These are phyloP conservation scores for Hoplodrina blanda DNA, from an alignment of 2,888 invertebrate genomes.

Conservation along the genomic window DNA sequence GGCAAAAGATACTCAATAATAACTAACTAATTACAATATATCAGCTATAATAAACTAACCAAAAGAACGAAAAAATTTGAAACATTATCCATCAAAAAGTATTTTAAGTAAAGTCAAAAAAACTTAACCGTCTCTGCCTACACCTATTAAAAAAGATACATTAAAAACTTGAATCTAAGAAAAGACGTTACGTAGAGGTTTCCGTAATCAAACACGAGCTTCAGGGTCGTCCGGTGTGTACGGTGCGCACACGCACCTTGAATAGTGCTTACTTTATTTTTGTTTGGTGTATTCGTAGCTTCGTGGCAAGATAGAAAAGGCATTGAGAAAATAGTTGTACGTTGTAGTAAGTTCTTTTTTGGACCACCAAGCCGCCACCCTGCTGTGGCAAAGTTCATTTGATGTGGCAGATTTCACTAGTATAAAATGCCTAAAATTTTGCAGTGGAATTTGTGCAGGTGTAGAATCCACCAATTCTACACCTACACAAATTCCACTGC, in stretches of 20 bases:
- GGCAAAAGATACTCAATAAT: no score
- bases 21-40: no score
- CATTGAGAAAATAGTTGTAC: slow-evolving; percentile 38
- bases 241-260: slow-evolving; percentile 41
- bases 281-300: slow-evolving; percentile 42
- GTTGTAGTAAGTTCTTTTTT: background rate
- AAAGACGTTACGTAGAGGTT: slow-evolving; percentile 56
- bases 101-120: background rate
- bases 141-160: slow-evolving; percentile 13
- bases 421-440: no score
- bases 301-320: slow-evolving; percentile 24
- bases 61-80: background rate
- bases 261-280: slow-evolving; percentile 44
- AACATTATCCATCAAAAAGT: background rate
- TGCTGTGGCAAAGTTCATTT: no score
- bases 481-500: no score
- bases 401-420: no score
- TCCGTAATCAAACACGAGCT: slow-evolving; percentile 69
- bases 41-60: no score
- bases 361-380: no score
- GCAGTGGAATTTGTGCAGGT: no score
- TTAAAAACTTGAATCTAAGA: slow-evolving; percentile 49
- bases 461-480: no score
- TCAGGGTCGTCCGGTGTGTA: slow-evolving; percentile 64
- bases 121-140: background rate